Base-by-base conservation (phyloP, 2,113 vertebrate species). In the Kryptolebias marmoratus region DNA sequence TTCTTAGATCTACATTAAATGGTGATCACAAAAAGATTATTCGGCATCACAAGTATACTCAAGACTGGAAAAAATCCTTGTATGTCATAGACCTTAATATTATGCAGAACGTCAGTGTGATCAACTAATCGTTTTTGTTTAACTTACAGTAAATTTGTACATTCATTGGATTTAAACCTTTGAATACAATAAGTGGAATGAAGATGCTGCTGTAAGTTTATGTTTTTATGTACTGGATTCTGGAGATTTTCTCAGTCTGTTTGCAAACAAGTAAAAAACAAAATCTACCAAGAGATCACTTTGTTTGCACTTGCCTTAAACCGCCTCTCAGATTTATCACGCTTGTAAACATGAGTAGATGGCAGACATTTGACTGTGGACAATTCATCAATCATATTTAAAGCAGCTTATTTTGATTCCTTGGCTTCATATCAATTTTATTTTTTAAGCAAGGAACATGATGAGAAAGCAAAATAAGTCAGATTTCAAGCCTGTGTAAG, bases 321-420 rank as follows among this genome's bases (percentile, higher is more conserved):
- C 32, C 15, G n/a, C 65, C 36, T 13, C 9, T 22, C 16, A 44
- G 14, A 22, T 53, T 64, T 14, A 45, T 67, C 28, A 50, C 18
- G 52, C 32, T 32, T 61, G 45, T 62, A 48, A 79, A 64, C 42
- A 14, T 30, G 67, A 4, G 59, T 11, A 56, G 57, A 27, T 71
- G 31, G 69, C 55, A 50, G 27, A 53, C 39, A 68, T 71, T 70
- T 74, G 68, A 76, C 73, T 60, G 7, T 70, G n/a, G 48, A 30
- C 14, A 39, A 62, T 44, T 78, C 47, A 75, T 62, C 15, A 72
- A 58, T 75, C 1, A 27, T 0, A 27, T 32, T 45, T 31, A 6
- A 56, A 82, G 44, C 49, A 58, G 39, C 54, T 28, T 50, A 60
- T 39, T 39, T 2, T 61, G 44, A 69, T 72, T 53, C 12, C 0